phyloP scores from a whole-genome alignment of 2,888 invertebrate species.

The Nezara viridula region DNA sequence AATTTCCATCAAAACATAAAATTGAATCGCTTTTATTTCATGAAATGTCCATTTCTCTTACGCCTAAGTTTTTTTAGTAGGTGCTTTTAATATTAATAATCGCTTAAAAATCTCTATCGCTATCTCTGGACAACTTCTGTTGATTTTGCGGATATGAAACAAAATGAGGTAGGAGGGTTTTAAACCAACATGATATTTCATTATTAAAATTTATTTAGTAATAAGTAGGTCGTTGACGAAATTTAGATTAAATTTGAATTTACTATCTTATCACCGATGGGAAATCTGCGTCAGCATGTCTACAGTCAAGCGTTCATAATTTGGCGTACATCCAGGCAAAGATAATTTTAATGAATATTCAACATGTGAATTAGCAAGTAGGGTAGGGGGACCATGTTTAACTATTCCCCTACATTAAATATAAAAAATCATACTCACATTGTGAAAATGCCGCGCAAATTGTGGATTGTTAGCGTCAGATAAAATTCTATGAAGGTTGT shows the following conservation, averaged over 20 bases:
- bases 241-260: neutral
- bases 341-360: neutral
- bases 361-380: neutral
- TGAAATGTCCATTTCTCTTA: too few species aligned
- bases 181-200: neutral
- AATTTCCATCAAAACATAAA: too few species aligned
- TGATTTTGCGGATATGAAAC: too few species aligned
- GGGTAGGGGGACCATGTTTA: too few species aligned
- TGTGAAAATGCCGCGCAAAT: too few species aligned
- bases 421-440: neutral
- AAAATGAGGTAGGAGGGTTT: too few species aligned
- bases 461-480: neutral
- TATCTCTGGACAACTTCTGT: too few species aligned
- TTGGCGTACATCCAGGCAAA: neutral
- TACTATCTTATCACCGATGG: neutral
- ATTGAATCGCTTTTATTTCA: too few species aligned
- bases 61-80: too few species aligned
- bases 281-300: neutral
- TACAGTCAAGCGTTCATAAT: neutral
- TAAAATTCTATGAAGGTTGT: too few species aligned
- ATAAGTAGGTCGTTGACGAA: neutral
- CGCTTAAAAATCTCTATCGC: too few species aligned
- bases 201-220: neutral
- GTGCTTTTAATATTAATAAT: too few species aligned
- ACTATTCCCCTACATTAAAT: neutral